Base-by-base conservation (phyloP, 2,113 vertebrate genomes). In the Pleuronectes platessa region DNA sequence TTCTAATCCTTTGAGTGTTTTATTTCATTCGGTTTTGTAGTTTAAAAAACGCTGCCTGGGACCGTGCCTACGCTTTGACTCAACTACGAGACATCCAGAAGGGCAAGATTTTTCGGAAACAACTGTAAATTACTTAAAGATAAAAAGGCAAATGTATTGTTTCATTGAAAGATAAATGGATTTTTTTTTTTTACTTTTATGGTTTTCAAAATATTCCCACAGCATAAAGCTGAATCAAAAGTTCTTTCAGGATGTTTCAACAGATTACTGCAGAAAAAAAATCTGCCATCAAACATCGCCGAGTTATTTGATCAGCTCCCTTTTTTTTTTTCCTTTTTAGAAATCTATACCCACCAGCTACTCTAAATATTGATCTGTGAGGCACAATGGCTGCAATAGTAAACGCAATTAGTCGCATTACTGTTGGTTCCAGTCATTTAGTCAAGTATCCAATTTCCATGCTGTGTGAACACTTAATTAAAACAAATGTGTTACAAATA, bases 1-100 rank as follows among this genome's bases (percentile, higher is more conserved):
- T 92, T 91, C 93, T 96, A 96, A 97, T 97, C 95, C 95, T 95
- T 91, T 83, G 92, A 95, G 95, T 94, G 94, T 95, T 96, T 97
- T 96, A 96, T 96, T 98, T 96, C 93, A 95, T 95, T 95, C 94
- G 92, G 94, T 94, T 92, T 94, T 95, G 93, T 95, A 93, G 94
- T 94, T 93, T 95, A 94, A 95, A 95, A 55, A 96, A 95, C 86
- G 93, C 94, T 94, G 95, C 91, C 91, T 93, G 91, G 86, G 93
- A 91, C 93, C 93, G 74, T 74, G 70, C 8, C 72, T 64, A 78
- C 73, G 5, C 76, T 80, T 72, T 71, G 75, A 78, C 67, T 81
- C 62, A 45, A 55, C 75, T 45, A 75, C 75, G 76, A 79, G 40
- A 76, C 69, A 78, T 76, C 70, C 67, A 74, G 81, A 88, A 74